Evolutionary conservation across 2,888 invertebrate genomes (phyloP).

Genomic region (Urechis unicinctus): DNA sequence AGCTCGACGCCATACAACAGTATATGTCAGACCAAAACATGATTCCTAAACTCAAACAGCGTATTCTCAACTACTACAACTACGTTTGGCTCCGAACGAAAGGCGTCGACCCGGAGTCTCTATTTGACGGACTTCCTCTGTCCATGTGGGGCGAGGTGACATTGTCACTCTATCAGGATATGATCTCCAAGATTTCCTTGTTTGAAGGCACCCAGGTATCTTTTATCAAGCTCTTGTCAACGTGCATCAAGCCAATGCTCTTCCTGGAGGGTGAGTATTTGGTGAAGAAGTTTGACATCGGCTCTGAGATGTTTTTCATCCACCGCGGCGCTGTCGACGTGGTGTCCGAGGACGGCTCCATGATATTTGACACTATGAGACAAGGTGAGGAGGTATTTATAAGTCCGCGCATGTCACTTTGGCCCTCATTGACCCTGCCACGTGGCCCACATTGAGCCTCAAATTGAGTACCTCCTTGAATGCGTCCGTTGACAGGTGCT

Average conservation of each 20-base stretch:
- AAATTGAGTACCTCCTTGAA: neutral
- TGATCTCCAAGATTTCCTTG: constrained; percentile 17
- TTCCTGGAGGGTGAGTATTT: constrained; percentile 21
- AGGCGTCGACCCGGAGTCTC: constrained; percentile 20
- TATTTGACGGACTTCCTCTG: constrained; percentile 20
- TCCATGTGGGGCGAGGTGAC: constrained; percentile 21
- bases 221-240: constrained; percentile 23
- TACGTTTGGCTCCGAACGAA: constrained; percentile 21
- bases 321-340: constrained; percentile 20
- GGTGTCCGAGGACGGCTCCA: constrained; percentile 14
- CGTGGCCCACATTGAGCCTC: too few species aligned
- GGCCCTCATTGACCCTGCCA: too few species aligned
- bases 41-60: constrained; percentile 7
- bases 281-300: constrained; percentile 21
- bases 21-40: constrained; percentile 16
- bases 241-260: constrained; percentile 17
- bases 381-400: constrained; percentile 15
- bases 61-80: constrained; percentile 18
- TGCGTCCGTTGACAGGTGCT: too few species aligned
- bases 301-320: constrained; percentile 23
- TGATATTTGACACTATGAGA: constrained; percentile 14
- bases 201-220: constrained; percentile 17
- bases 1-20: constrained; percentile 11
- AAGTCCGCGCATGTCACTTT: too few species aligned
- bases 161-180: constrained; percentile 17